Conservation (phyloP, 2,797 vertebrate species). For the Periparus ater region DNA sequence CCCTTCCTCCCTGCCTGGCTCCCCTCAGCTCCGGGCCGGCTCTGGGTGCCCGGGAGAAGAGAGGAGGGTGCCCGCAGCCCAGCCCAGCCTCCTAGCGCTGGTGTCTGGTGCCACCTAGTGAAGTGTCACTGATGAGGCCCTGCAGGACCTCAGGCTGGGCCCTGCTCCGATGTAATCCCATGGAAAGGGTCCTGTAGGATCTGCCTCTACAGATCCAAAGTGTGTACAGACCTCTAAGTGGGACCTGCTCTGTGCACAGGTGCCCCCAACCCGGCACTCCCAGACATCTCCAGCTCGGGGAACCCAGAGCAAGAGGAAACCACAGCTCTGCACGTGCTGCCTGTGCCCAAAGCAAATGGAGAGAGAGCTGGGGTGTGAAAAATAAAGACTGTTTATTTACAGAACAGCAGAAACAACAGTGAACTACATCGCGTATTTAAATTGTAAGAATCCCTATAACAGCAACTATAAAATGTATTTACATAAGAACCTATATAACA, state of each 20-base stretch:
- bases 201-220: accelerated
- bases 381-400: neutral
- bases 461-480: neutral
- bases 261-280: neutral
- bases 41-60: accelerated
- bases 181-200: too few relatives aligned
- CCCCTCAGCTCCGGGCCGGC: accelerated
- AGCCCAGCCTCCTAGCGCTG: neutral
- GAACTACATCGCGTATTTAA: neutral
- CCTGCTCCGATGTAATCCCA: accelerated
- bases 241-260: neutral
- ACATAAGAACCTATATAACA: too few relatives aligned
- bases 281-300: too few relatives aligned
- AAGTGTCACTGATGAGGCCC: neutral
- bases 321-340: neutral
- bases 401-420: neutral
- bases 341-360: neutral
- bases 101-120: conserved; percentile 59
- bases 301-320: neutral
- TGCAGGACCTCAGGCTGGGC: neutral
- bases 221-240: neutral
- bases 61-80: neutral
- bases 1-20: too few relatives aligned
- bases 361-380: neutral
- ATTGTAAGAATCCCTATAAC: neutral